phyloP scores from a whole-genome alignment of 64 coral and sea anemone species.

The Trachythela sp. region DNA sequence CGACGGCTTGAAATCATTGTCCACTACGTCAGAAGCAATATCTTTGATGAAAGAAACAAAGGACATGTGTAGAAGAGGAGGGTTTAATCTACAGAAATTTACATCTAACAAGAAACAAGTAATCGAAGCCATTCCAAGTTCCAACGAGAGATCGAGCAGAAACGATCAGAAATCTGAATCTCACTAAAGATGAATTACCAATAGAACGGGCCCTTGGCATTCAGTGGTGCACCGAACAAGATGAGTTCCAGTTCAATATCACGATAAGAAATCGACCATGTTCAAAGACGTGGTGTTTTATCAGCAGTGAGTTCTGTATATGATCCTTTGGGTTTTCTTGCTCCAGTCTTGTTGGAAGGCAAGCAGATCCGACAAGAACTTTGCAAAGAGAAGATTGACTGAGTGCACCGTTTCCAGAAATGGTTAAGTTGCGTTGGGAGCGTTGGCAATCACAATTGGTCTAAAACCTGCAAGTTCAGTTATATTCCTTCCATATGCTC shows the following conservation, averaged over 20 bases:
- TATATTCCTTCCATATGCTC: no score
- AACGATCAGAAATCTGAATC: neutral
- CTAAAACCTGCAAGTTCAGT: no score
- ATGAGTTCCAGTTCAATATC: neutral
- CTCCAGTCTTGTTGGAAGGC: neutral
- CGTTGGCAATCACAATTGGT: no score
- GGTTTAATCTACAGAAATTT: neutral
- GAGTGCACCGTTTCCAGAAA: neutral
- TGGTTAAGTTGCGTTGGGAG: no score
- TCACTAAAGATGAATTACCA: neutral
- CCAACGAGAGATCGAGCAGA: neutral
- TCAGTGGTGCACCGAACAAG: neutral
- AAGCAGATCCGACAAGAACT: neutral
- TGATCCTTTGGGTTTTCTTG: neutral
- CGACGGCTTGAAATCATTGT: neutral
- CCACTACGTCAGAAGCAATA: neutral
- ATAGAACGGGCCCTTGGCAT: neutral
- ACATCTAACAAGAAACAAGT: neutral
- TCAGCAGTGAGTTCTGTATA: neutral
- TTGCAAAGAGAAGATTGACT: neutral
- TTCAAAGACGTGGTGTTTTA: neutral
- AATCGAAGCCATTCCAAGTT: neutral
- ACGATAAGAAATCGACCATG: neutral
- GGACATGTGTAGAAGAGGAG: neutral
- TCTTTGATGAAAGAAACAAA: neutral